Evolutionary conservation across 2,888 invertebrate species (phyloP).

Genomic region (Aromia moschata): DNA sequence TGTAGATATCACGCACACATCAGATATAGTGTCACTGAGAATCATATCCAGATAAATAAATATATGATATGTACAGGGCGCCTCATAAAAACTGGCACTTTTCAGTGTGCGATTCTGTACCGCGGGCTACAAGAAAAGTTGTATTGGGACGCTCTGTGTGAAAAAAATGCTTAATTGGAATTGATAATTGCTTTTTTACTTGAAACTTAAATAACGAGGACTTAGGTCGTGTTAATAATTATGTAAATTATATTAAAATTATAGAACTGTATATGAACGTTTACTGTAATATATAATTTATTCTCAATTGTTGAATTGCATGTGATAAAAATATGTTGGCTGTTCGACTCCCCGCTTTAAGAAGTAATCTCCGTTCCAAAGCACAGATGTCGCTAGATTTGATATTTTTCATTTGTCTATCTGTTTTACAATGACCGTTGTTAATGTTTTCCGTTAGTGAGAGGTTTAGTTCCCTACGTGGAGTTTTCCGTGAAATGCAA

Average conservation of each 20-base stretch:
- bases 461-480: slow-evolving; percentile 1
- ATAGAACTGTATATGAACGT: slow-evolving; percentile 56
- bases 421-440: slow-evolving; percentile 23
- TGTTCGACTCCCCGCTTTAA: slow-evolving; percentile 55
- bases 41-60: slow-evolving; percentile 57
- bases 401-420: slow-evolving; percentile 22
- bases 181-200: slow-evolving; percentile 65
- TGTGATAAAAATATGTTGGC: slow-evolving; percentile 61
- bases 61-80: slow-evolving; percentile 47
- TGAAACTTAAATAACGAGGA: slow-evolving; percentile 50
- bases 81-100: slow-evolving; percentile 30
- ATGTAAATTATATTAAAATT: slow-evolving; percentile 51
- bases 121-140: slow-evolving; percentile 25
- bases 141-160: slow-evolving; percentile 49
- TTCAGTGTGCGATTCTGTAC: slow-evolving; percentile 21
- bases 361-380: slow-evolving; percentile 43
- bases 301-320: slow-evolving; percentile 60
- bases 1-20: slow-evolving; percentile 60
- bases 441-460: slow-evolving; percentile 14
- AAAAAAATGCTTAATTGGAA: slow-evolving; percentile 63
- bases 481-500: neutral
- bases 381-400: slow-evolving; percentile 40
- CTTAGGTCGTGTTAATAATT: slow-evolving; percentile 54
- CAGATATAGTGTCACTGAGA: slow-evolving; percentile 56
- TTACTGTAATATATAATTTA: slow-evolving; percentile 53